Base-by-base conservation (phyloP, 2,888 invertebrate species). In the Agrochola lota region DNA sequence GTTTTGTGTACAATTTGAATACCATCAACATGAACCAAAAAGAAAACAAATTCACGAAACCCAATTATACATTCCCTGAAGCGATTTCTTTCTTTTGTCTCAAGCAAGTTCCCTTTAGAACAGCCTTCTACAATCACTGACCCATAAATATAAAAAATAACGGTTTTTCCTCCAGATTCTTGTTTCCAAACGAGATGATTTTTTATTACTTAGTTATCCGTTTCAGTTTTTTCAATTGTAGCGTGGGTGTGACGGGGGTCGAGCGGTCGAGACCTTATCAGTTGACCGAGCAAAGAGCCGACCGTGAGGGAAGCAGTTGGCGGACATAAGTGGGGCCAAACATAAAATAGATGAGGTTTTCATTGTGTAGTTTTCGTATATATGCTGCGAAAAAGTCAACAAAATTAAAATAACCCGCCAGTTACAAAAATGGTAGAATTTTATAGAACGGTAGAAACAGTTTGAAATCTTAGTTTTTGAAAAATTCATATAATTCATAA, bases 231-330 rank as follows among this genome's bases (percentile, higher is more conserved):
- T 91, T 88, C 85, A 85, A 77, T 85, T 81, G 80, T 86, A 81
- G 86, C 74, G 64, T 91, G 91, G 43, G 74, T 71, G 76, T 90
- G 92, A 92, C 91, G 91, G 90, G 89, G 92, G 90, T 90, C 86
- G 80, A 80, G 62, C 30, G 49, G 46, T 43, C 62, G 62, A 71
- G 87, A 91, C 91, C 90, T 90, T 88, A 88, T 91, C 91, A 91
- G 83, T 77, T 85, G 83, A 85, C 83, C 66, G 77, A 68, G 78
- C 67, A 69, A 85, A 55, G 83, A 75, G 43, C 75, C 81, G 83
- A 80, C 79, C 77, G 83, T 30, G 6, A 73, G 9, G 5, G 15
- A 52, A 52, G 17, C 15, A 68, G 30, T 30, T 9, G 30, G 68
- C 1, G 49, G 49, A 23, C 17, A 23, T 23, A 68, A 68, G 9